Conservation (phyloP, 2,113 vertebrate genomes). For the Papio anubis region DNA sequence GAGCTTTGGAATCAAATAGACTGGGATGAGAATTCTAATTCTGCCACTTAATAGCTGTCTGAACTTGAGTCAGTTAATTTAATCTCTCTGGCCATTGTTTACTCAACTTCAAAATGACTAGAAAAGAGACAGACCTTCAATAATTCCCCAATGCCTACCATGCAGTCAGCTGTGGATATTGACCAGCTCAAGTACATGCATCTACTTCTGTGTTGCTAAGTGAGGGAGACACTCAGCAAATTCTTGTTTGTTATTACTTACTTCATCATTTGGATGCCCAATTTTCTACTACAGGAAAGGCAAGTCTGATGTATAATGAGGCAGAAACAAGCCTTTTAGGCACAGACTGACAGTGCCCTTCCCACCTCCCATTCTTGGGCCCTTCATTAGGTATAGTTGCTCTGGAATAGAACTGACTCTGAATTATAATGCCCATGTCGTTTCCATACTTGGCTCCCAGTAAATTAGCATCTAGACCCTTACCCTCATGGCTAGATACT, state of each 20-base stretch:
- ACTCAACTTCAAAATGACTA: background rate
- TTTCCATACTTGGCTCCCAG: background rate
- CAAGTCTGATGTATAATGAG: background rate
- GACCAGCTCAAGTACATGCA: background rate
- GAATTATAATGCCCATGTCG: background rate
- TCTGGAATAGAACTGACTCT: background rate
- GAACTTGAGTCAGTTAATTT: constrained; percentile 8
- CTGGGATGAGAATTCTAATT: background rate
- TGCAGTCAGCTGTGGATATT: background rate
- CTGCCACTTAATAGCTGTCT: background rate
- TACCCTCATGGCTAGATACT: background rate
- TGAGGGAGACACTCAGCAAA: background rate
- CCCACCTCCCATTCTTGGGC: background rate
- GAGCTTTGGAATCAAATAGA: background rate
- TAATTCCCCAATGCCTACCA: background rate
- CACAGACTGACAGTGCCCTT: background rate
- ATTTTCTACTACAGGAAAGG: background rate
- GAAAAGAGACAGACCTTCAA: background rate
- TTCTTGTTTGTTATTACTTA: background rate
- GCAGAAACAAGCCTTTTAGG: background rate
- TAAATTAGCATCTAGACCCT: background rate
- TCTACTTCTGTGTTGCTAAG: background rate
- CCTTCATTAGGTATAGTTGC: background rate
- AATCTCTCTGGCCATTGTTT: constrained; percentile 21
- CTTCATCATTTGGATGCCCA: background rate